These are phyloP conservation scores for Platyscapa corneri DNA, from an alignment of 1,140 invertebrate species.

Conservation along the genomic window DNA sequence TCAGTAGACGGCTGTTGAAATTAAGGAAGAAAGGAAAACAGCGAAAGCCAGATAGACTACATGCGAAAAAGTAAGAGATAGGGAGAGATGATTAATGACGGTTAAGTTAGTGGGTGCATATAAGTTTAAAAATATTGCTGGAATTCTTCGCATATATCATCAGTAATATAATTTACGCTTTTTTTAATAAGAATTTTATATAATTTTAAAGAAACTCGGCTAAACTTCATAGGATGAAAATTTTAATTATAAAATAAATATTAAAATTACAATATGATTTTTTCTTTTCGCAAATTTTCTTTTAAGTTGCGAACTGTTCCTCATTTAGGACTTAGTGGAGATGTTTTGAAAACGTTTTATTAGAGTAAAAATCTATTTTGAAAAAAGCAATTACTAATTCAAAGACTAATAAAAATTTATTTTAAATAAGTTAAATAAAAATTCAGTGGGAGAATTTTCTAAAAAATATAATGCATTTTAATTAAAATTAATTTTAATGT, in stretches of 20 bases:
- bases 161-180: neutral
- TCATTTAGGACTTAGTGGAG: neutral
- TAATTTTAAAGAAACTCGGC: neutral
- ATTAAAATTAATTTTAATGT: no score
- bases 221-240: neutral
- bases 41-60: no score
- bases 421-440: neutral
- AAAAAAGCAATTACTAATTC: neutral
- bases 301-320: neutral
- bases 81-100: conserved; percentile 12
- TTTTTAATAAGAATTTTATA: neutral
- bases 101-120: neutral
- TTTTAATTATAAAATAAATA: neutral
- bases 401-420: neutral
- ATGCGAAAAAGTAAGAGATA: no score
- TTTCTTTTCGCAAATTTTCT: neutral
- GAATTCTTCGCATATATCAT: neutral
- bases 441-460: no score
- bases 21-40: conserved; percentile 17
- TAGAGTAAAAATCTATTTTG: neutral
- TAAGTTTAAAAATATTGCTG: neutral
- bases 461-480: no score
- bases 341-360: neutral
- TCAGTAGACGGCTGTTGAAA: conserved; percentile 3
- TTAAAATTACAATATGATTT: neutral